Base-by-base conservation (phyloP, 2,888 invertebrate genomes). In the Eupeodes luniger region DNA sequence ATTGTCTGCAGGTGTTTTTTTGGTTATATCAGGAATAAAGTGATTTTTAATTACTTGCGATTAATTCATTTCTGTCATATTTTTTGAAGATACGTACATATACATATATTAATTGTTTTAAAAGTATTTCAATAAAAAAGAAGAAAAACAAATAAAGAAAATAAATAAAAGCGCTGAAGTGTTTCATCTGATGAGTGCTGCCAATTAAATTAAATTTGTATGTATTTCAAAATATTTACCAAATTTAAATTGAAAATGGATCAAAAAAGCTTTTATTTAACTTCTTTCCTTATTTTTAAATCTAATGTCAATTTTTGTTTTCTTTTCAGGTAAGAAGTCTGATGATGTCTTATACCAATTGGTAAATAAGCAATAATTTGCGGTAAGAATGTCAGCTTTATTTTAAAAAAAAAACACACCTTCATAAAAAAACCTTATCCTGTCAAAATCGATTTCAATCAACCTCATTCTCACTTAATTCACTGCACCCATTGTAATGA, bases 401-500 rank as follows among this genome's bases (percentile, higher is more conserved):
- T 55, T 55, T n/a, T n/a, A 9, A 53, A 16, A 53, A 55, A 53
- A 51, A 27, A 55, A 5, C 62, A 44, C 62, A 16, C 62, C 40
- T 40, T 40, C 16, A 10, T 12, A 36, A 61, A 27, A 4, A 57
- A 64, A 44, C 19, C 2, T 7, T 19, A 64, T 10, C 12, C 19
- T 64, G 64, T 47, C 64, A 47, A 27, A 66, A 27, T 19, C 36
- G 16, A 69, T 69, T 36, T 1, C 10, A 51, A 34, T 34, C 5
- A 67, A 67, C 19, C 47, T n/a, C 66, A 67, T 34, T 64, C 16
- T 14, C 3, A 40, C 27, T 27, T 27, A 61, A 44, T 62, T 47
- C 6, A 47, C 66, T 49, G 53, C 79, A 79, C 79, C 84, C 79
- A 59, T 49, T 79, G 55, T 36, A 67, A 84, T 57, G 61, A 61